Base-by-base conservation (phyloP, 1,140 invertebrate species). In the Eriosoma lanigerum region DNA sequence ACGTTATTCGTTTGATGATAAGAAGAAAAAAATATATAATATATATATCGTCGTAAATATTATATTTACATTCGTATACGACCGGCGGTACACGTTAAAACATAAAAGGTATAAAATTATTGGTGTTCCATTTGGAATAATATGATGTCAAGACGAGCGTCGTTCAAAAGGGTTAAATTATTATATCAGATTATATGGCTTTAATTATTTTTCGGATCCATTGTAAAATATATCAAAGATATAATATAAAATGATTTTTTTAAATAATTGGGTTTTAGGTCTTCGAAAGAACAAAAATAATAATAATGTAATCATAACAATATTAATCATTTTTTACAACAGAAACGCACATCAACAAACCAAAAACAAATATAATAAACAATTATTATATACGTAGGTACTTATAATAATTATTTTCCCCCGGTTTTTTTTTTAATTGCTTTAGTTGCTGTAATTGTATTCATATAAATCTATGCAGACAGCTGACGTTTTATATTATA, bases 341-440 rank as follows among this genome's bases (percentile, higher is more conserved):
- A 58, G 15, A 58, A 62, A 62, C 17, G 24, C 26, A 29, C 58
- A 15, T 29, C 24, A 19, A 24, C 17, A 26, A 62, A 62, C 58
- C 0, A 15, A 62, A 62, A 62, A 62, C 58, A 62, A 62, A 62
- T 62, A 62, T 29, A 62, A 62, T 62, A 62, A 62, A 62, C 17
- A 19, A 62, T 62, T 62, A 62, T 62, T 26, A 5, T 62, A 62
- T 1, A 15, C 58, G 26, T 62, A 24, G 24, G 15, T 62, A 62
- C 17, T 62, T 62, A 62, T n/a, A n/a, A n/a, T n/a, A n/a, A n/a
- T 24, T 29, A n/a, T 62, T 60, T 29, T 19, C 17, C 6, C 29
- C 15, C 58, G 58, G n/a, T n/a, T n/a, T 62, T 62, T 62, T 6
- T 29, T 62, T 62, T 62, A 62, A 62, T 62, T 62, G 58, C 58